Percentiles rank a stretch among this genome's conserved stretches.
Evolutionary conservation across 2,888 invertebrate species (phyloP).

Genomic region (Arctia plantaginis): DNA sequence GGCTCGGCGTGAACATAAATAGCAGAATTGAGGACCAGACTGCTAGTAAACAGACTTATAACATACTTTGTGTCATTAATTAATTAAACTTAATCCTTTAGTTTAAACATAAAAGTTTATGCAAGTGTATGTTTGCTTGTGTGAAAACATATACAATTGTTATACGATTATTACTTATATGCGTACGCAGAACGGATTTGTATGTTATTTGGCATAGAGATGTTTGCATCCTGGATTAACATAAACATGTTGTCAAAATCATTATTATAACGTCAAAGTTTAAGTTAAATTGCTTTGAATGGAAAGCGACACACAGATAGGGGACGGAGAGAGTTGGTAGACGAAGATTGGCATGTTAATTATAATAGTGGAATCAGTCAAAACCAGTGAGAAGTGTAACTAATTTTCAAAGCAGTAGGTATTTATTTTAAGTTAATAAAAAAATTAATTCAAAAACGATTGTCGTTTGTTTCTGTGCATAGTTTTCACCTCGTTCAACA

Average conservation of each 20-base stretch:
- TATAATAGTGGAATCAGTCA: neutral
- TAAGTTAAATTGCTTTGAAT: neutral
- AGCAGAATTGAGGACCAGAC: no score
- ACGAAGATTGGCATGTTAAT: neutral
- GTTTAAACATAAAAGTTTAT: neutral
- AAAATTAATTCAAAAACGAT: no score
- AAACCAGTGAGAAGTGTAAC: neutral
- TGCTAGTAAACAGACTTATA: neutral
- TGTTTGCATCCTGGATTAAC: neutral
- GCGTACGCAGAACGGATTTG: neutral
- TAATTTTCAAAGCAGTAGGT: neutral
- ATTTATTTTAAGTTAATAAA: no score
- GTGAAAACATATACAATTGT: neutral
- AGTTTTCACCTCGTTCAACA: neutral
- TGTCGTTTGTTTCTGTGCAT: neutral
- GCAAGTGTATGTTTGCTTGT: no score
- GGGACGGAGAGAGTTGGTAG: rapidly evolving
- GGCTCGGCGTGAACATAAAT: no score
- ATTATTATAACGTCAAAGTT: neutral
- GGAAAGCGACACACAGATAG: neutral
- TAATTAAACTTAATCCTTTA: neutral
- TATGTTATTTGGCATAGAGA: neutral
- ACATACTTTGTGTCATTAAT: no score
- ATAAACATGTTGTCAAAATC: neutral
- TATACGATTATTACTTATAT: neutral